phyloP scores from a whole-genome alignment of 1,140 invertebrate species.

The Drosophila oshimai region DNA sequence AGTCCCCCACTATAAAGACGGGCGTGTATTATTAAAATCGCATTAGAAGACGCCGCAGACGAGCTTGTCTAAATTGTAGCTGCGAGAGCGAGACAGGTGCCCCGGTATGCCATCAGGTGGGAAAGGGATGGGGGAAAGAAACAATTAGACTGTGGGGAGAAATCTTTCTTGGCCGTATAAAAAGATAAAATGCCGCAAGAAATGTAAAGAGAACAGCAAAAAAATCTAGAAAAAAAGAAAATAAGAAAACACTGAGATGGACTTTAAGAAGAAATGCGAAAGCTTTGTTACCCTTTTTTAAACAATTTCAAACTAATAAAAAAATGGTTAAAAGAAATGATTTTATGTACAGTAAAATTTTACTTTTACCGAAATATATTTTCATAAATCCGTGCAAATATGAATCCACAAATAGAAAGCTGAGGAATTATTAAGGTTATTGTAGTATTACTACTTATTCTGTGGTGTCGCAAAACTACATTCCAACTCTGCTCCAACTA shows the following conservation, averaged over 20 bases:
- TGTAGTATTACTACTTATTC: no score
- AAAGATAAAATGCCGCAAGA: slow-evolving; percentile 45
- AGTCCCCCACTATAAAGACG: slow-evolving; percentile 40
- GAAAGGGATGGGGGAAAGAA: slow-evolving; percentile 25
- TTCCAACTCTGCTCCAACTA: no score
- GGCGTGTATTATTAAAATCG: slow-evolving; percentile 82
- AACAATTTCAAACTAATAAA: no score
- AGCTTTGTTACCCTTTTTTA: not conserved
- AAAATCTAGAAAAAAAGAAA: slow-evolving; percentile 8
- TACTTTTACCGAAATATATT: no score
- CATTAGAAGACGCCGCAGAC: slow-evolving; percentile 76
- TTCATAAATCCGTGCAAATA: no score
- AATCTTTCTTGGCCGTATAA: slow-evolving; percentile 45
- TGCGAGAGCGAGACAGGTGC: not conserved
- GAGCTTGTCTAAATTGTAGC: slow-evolving; percentile 71
- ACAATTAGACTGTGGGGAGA: slow-evolving; percentile 71
- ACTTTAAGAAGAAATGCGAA: not conserved
- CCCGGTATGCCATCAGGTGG: not conserved
- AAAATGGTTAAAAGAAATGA: no score
- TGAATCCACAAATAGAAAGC: no score
- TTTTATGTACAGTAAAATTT: no score
- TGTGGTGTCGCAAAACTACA: no score
- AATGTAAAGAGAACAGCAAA: slow-evolving; percentile 21
- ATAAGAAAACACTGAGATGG: slow-evolving; percentile 6
- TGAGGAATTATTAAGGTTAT: no score